These are phyloP conservation scores for Pilophorus perplexus DNA, from an alignment of 2,888 invertebrate species.

Conservation along the genomic window DNA sequence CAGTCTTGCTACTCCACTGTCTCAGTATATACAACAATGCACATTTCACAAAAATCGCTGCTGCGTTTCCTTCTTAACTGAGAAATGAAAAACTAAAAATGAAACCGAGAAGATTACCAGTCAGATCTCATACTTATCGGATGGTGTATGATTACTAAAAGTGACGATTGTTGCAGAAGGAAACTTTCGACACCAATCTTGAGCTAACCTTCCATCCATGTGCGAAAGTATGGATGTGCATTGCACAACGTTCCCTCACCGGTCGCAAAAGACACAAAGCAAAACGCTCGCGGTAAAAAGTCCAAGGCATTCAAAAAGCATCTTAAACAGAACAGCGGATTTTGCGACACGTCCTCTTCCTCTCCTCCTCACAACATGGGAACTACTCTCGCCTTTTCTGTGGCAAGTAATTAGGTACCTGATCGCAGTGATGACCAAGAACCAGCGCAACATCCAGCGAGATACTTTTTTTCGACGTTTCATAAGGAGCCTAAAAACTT, in stretches of 20 bases:
- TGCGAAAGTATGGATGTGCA: conserved; percentile 1
- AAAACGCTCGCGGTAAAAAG: background rate
- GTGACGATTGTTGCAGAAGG: background rate
- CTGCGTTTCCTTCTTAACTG: no score
- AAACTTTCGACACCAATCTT: conserved; percentile 4
- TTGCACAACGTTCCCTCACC: background rate
- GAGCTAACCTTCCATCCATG: conserved; percentile 17
- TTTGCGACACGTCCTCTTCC: conserved; percentile 8
- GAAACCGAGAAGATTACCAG: no score
- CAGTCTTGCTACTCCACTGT: no score
- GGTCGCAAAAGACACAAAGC: background rate
- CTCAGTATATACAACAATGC: no score
- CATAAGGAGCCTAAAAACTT: background rate
- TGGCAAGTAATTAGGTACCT: no score
- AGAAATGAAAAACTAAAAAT: no score
- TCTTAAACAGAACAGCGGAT: no score
- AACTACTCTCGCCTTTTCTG: no score
- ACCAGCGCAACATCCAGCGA: background rate
- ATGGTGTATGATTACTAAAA: no score
- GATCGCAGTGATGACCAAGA: no score
- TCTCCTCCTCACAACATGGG: background rate
- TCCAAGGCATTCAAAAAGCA: background rate
- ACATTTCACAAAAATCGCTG: no score
- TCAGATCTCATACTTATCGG: no score
- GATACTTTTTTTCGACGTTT: background rate